phyloP scores from a whole-genome alignment of 1,140 invertebrate species.

The Carcinoscorpius rotundicauda region DNA sequence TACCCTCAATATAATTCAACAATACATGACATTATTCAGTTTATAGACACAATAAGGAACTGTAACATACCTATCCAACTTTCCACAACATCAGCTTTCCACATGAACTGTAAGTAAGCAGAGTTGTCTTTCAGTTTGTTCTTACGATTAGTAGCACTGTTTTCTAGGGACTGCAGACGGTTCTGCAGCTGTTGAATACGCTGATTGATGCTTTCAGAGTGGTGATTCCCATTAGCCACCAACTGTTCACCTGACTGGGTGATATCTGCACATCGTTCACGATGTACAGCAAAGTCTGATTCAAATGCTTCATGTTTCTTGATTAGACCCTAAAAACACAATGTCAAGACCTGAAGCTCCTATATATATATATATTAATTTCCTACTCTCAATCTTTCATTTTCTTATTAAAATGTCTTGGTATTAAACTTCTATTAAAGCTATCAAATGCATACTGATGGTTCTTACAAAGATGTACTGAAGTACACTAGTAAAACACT shows the following conservation, averaged over 20 bases:
- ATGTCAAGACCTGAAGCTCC: not conserved
- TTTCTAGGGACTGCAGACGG: slow-evolving; percentile 74
- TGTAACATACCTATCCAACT: slow-evolving; percentile 75
- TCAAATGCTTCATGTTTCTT: slow-evolving; percentile 99
- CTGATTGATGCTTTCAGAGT: slow-evolving; percentile 71
- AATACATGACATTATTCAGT: not conserved
- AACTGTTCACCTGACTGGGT: slow-evolving; percentile 64
- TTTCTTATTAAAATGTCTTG: too few relatives aligned
- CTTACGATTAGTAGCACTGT: slow-evolving; percentile 71
- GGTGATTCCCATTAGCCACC: slow-evolving; percentile 76
- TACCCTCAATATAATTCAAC: not conserved
- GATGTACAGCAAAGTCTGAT: slow-evolving; percentile 87
- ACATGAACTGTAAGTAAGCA: slow-evolving; percentile 97
- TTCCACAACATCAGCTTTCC: slow-evolving; percentile 99
- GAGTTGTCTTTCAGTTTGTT: slow-evolving; percentile 86
- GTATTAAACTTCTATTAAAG: too few relatives aligned
- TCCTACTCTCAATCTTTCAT: too few relatives aligned
- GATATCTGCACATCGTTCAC: slow-evolving; percentile 83
- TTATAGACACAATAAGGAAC: not conserved
- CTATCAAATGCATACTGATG: too few relatives aligned
- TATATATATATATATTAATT: too few relatives aligned
- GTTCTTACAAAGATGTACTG: too few relatives aligned
- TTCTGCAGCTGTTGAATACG: slow-evolving; percentile 67
- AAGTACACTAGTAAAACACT: too few relatives aligned
- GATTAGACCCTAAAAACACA: slow-evolving; percentile 55